These are phyloP conservation scores for Tapera naevia DNA, from an alignment of 2,797 vertebrate species.

Conservation along the genomic window DNA sequence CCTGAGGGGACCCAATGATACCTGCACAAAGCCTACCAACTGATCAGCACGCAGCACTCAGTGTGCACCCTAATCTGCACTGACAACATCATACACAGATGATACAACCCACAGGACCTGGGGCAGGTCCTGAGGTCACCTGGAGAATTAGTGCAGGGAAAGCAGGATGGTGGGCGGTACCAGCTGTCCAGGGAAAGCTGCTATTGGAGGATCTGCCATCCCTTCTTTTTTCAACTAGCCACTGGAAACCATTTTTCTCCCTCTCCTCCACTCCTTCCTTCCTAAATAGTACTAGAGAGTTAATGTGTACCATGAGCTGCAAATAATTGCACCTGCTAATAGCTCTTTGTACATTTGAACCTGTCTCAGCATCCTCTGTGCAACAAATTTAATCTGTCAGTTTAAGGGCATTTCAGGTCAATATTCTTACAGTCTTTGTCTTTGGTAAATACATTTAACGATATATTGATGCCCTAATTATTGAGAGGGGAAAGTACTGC, in stretches of 20 bases:
- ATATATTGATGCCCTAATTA: background rate
- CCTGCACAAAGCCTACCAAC: background rate
- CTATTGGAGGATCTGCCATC: accelerated
- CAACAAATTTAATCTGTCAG: background rate
- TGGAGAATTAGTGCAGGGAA: background rate
- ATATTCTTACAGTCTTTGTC: background rate
- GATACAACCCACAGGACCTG: background rate
- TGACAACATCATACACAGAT: background rate
- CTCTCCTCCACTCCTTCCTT: background rate
- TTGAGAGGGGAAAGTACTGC: background rate
- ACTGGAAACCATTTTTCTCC: background rate
- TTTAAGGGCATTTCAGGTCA: background rate
- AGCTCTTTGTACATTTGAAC: background rate
- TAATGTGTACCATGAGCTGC: background rate
- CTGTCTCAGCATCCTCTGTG: background rate
- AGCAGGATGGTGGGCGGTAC: accelerated
- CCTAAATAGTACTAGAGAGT: background rate
- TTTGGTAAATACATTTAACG: background rate
- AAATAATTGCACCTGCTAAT: background rate
- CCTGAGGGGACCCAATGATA: accelerated
- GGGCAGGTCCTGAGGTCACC: background rate
- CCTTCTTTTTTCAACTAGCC: background rate
- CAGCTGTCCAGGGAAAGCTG: background rate
- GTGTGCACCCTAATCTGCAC: accelerated
- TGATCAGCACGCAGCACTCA: background rate